Evolutionary conservation across 2,888 invertebrate genomes (phyloP).

Genomic region (Zaprionus obscuricornis): DNA sequence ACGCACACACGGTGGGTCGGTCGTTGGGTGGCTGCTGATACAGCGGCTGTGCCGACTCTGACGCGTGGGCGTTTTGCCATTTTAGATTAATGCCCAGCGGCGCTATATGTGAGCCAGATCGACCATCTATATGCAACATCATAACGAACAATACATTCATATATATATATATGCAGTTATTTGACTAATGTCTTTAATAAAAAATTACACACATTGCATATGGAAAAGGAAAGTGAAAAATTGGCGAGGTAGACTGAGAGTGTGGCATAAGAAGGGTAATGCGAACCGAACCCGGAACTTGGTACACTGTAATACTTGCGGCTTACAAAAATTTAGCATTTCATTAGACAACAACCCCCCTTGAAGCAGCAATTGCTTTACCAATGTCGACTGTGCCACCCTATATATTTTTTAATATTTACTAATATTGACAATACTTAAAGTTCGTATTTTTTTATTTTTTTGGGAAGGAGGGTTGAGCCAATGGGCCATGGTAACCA

Average conservation of each 20-base stretch:
- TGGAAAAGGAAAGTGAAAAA: constrained; percentile 66
- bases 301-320: constrained; percentile 68
- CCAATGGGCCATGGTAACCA: constrained; percentile 74
- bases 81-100: constrained; percentile 70
- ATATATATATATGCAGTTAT: constrained; percentile 60
- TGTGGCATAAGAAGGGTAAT: constrained; percentile 43
- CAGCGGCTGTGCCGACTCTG: constrained; percentile 30
- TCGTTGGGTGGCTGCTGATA: constrained; percentile 6
- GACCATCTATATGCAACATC: constrained; percentile 5
- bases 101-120: constrained; percentile 60
- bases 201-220: constrained; percentile 70
- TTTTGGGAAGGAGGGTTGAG: constrained; percentile 37
- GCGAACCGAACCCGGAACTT: too few species aligned
- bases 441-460: constrained; percentile 39
- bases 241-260: constrained; percentile 44
- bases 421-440: constrained; percentile 82
- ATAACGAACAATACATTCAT: too few species aligned
- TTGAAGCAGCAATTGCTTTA: constrained; percentile 22
- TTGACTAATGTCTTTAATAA: constrained; percentile 78
- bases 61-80: constrained; percentile 64
- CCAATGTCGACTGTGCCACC: constrained; percentile 38
- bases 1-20: constrained; percentile 53
- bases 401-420: constrained; percentile 78
- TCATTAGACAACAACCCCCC: constrained; percentile 51
- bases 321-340: constrained; percentile 76